Base-by-base conservation (phyloP, 2,888 invertebrate genomes). In the Branchipolynoe longqiensis region DNA sequence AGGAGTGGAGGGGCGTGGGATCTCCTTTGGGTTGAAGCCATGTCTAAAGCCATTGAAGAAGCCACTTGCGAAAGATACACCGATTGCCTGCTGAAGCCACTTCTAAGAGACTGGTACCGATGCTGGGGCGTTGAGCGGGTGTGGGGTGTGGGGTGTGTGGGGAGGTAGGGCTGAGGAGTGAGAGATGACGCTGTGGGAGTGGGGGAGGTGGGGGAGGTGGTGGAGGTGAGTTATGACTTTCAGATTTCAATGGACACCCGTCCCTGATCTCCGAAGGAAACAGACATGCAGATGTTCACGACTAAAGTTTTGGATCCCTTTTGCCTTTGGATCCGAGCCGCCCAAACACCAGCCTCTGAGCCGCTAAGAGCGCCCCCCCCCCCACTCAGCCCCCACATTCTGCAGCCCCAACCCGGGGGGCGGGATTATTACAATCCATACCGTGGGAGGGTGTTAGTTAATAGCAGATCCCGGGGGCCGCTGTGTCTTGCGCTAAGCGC, bases 41-140 rank as follows among this genome's bases (percentile, higher is more conserved):
- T 38, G 41, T 73, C 73, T 41, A 40, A 73, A 73, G 73, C 36
- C 38, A 73, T 62, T 28, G 31, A 62, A 62, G 62, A 62, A 62
- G 62, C 62, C 62, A 62, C 62, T 31, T 62, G 62, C 28, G 31
- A 62, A 62, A 62, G 62, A 62, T 62, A 62, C 28, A 62, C 31
- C 28, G 14, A 56, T n/a, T 31, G 25, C 12, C 31, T n/a, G n/a
- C 62, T 62, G 62, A 62, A 28, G 62, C 62, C 25, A 62, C 62
- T 62, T 62, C 62, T 62, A n/a, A n/a, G n/a, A n/a, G n/a, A n/a
- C n/a, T n/a, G n/a, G n/a, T n/a, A n/a, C n/a, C n/a, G n/a, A n/a
- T n/a, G n/a, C n/a, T n/a, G 62, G 31, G 62, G 31, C 62, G 25
- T 62, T 62, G 25, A 25, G 3, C 3, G 2, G 14, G 31, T 18